Conservation (phyloP, 2,797 vertebrate species). For the Megalops cyprinoides region DNA sequence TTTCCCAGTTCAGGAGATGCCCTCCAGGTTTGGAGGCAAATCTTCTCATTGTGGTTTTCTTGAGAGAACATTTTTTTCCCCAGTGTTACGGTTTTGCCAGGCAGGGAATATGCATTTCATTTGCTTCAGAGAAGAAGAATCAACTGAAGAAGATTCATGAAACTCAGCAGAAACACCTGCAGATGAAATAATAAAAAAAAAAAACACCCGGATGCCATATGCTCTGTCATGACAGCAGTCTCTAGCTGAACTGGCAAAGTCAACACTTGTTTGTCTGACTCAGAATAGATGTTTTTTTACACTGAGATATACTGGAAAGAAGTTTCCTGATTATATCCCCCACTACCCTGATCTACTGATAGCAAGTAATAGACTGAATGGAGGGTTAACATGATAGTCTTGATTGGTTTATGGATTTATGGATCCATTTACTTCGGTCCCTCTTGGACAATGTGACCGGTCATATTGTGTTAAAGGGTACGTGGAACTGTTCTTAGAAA, state of each 20-base stretch:
- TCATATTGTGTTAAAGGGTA: constrained; percentile 9
- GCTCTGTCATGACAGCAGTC: neutral
- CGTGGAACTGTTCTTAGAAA: neutral
- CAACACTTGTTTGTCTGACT: neutral
- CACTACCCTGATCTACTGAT: neutral
- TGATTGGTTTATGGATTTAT: constrained; percentile 20
- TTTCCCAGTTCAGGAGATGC: constrained; percentile 14
- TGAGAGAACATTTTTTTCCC: constrained; percentile 19
- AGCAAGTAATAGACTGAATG: neutral
- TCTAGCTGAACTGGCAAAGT: neutral
- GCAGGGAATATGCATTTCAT: neutral
- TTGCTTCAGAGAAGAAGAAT: neutral
- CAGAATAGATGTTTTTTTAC: neutral
- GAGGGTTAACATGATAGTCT: constrained; percentile 8
- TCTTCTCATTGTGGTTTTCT: constrained; percentile 11
- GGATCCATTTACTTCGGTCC: constrained; percentile 13
- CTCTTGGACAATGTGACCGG: neutral
- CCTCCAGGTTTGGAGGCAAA: neutral
- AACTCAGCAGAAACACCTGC: neutral
- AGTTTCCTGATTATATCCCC: neutral
- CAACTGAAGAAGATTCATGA: neutral
- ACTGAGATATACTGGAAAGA: neutral
- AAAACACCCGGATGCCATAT: too few relatives aligned
- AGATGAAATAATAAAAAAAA: neutral
- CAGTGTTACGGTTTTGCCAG: constrained; percentile 1